Conservation (phyloP, 2,888 invertebrate species). For the Patella caerulea region DNA sequence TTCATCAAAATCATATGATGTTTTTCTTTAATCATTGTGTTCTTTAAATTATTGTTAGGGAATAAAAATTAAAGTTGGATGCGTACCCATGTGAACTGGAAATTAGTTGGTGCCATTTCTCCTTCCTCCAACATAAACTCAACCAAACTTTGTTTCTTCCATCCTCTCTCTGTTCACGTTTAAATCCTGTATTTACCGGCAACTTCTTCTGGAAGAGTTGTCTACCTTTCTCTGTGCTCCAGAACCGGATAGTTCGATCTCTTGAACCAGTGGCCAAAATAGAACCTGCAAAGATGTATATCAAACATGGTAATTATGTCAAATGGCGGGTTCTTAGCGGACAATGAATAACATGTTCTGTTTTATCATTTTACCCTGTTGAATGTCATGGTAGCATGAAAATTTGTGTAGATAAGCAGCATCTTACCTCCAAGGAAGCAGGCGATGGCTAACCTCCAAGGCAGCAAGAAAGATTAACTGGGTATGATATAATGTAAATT, state of each 20-base stretch:
- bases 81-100: constrained; percentile 59
- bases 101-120: constrained; percentile 48
- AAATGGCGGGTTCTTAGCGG: not conserved
- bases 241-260: constrained; percentile 74
- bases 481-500: no score
- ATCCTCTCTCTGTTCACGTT: constrained; percentile 44
- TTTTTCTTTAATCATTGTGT: not conserved
- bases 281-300: constrained; percentile 62
- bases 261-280: constrained; percentile 81
- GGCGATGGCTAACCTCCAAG: no score
- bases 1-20: no score
- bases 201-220: constrained; percentile 50
- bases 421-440: no score
- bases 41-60: not conserved
- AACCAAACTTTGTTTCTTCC: constrained; percentile 58
- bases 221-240: constrained; percentile 59
- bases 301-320: constrained; percentile 10
- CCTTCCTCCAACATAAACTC: constrained; percentile 75
- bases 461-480: no score
- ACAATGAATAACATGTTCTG: no score
- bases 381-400: no score
- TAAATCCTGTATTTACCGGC: constrained; percentile 44
- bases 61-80: not conserved
- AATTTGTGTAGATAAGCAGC: no score
- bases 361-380: no score